These are phyloP conservation scores for Stomatorhinus ivindoensis DNA, from an alignment of 2,113 vertebrate species.

Conservation along the genomic window DNA sequence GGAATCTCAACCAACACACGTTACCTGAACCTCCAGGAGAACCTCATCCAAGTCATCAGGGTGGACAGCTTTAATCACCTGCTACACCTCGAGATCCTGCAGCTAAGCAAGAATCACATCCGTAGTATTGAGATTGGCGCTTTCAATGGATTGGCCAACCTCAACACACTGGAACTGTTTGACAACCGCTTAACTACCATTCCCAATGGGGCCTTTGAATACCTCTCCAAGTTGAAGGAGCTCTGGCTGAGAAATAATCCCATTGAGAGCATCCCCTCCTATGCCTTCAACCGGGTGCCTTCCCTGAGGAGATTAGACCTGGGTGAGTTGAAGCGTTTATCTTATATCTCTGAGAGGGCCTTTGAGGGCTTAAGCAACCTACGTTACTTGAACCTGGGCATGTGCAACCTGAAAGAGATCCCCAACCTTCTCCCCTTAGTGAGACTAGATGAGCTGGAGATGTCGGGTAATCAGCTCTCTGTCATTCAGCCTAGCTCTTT, in stretches of 20 bases:
- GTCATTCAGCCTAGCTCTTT: slow-evolving; percentile 90
- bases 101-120: slow-evolving; percentile 96
- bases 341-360: slow-evolving; percentile 97
- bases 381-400: slow-evolving; percentile 98
- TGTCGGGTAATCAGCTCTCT: slow-evolving; percentile 94
- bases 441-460: slow-evolving; percentile 93
- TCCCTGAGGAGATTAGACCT: slow-evolving; percentile 89
- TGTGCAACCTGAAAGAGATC: slow-evolving; percentile 98
- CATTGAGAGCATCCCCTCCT: slow-evolving; percentile 96
- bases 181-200: slow-evolving; percentile 98
- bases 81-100: slow-evolving; percentile 92
- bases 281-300: slow-evolving; percentile 97
- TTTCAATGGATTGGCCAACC: slow-evolving; percentile 96
- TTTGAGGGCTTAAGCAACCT: slow-evolving; percentile 98
- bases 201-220: slow-evolving; percentile 98
- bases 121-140: slow-evolving; percentile 96
- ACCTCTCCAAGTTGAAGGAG: slow-evolving; percentile 96
- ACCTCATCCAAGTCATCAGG: slow-evolving; percentile 97
- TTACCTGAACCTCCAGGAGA: slow-evolving; percentile 96
- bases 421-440: slow-evolving; percentile 94
- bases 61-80: slow-evolving; percentile 98
- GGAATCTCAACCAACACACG: slow-evolving; percentile 96
- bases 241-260: slow-evolving; percentile 97
- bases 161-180: slow-evolving; percentile 98
- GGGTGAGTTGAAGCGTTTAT: slow-evolving; percentile 92